Evolutionary conservation across 2,113 vertebrate species (phyloP).

Genomic region (Tupaia chinensis): DNA sequence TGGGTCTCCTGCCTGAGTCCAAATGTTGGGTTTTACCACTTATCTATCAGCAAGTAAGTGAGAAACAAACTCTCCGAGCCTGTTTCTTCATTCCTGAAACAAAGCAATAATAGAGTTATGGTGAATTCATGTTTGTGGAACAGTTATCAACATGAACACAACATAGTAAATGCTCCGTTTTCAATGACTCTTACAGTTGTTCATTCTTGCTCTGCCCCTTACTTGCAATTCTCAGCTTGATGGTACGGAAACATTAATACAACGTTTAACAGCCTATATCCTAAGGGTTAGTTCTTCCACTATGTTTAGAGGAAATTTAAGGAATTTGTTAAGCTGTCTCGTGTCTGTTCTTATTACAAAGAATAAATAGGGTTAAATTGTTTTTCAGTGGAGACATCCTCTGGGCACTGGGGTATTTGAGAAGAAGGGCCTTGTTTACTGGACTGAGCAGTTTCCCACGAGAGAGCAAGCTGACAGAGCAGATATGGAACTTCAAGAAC

Average conservation of each 20-base stretch:
- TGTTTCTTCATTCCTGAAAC: neutral
- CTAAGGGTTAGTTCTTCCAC: neutral
- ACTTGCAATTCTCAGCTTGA: neutral
- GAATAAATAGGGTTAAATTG: neutral
- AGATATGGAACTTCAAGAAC: neutral
- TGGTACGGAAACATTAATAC: neutral
- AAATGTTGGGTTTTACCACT: neutral
- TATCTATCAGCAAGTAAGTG: neutral
- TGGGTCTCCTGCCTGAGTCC: neutral
- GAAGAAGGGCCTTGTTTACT: neutral
- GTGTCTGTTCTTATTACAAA: neutral
- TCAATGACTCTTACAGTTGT: neutral
- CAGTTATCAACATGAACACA: neutral
- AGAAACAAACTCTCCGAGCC: neutral
- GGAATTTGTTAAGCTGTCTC: neutral
- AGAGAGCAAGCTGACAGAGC: neutral
- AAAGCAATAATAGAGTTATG: neutral
- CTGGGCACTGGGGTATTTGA: neutral
- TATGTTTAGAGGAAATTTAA: slow-evolving; percentile 47
- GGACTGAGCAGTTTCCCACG: neutral
- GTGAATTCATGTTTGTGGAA: neutral
- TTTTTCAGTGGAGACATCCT: neutral
- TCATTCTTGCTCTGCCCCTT: neutral
- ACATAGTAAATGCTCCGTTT: neutral
- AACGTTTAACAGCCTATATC: slow-evolving; percentile 2